Evolutionary conservation across 1,140 invertebrate species (phyloP), one percentile per base, ranked within the genome.

Genomic region (Drosophila nebulosa): DNA sequence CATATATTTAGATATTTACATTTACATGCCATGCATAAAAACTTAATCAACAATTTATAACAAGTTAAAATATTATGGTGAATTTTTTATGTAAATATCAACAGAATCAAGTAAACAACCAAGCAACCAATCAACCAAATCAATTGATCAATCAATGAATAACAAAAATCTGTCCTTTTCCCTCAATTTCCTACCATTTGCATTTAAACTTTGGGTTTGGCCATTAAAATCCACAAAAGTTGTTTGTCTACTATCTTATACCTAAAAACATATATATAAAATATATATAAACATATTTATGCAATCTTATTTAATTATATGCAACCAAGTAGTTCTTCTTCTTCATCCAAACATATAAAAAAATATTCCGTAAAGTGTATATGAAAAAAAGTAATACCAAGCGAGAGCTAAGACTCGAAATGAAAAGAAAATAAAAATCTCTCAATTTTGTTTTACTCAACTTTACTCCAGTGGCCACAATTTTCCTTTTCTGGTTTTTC

Each of bases 401-500:
- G 18, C 35, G 21, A 55, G 50, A 16, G 30, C 50, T 46, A 68
- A 76, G 50, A 74, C 55, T 74, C 59, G n/a, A 59, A 66, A 18
- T 16, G 61, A 76, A 73, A 64, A 71, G 79, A 74, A 85, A 80
- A 78, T 73, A 51, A 69, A 86, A 86, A 66, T 71, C 5, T n/a
- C 35, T 46, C 39, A 46, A 46, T 46, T 46, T 46, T 46, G 39
- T 46, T 46, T 46, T 46, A 46, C 18, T 46, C 69, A 74, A 36
- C 66, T 83, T 86, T 79, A 88, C 78, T 46, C 39, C 75, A 83
- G 83, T 83, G 83, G 83, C 78, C 83, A 88, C 79, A 71, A 88
- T 90, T 88, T 90, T 74, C 74, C 81, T 90, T 90, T 89, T 90
- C 88, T 86, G 79, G 78, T 90, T 90, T 88, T 69, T 84, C 80